Percentiles rank a stretch among this genome's conserved stretches.
phyloP scores from a whole-genome alignment of 2,113 vertebrate species.

The Empidonax alnorum region DNA sequence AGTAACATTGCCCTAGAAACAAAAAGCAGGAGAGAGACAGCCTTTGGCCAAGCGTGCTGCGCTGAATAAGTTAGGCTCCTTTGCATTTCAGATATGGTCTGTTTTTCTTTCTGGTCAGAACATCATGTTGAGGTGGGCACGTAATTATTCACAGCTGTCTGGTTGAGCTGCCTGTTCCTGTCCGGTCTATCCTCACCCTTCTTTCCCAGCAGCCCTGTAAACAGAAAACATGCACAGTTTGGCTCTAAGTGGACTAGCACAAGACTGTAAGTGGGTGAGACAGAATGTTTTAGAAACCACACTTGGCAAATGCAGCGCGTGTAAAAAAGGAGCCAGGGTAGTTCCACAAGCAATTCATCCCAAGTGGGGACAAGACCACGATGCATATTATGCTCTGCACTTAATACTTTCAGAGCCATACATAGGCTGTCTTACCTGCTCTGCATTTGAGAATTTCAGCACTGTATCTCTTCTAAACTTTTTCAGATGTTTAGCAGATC shows the following conservation, averaged over 20 bases:
- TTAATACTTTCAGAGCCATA: background rate
- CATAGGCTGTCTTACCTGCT: background rate
- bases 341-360: constrained; percentile 26
- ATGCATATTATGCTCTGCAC: background rate
- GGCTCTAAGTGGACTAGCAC: background rate
- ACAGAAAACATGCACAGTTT: constrained; percentile 28
- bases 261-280: constrained; percentile 24
- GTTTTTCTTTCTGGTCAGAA: constrained; percentile 22
- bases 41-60: background rate
- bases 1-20: background rate
- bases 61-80: background rate
- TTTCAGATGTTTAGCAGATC: constrained; percentile 37
- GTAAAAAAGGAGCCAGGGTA: background rate
- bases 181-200: constrained; percentile 48
- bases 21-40: background rate
- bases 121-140: constrained; percentile 22
- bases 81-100: constrained; percentile 19
- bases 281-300: constrained; percentile 47
- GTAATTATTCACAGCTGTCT: constrained; percentile 45
- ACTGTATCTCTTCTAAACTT: background rate
- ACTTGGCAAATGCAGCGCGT: background rate
- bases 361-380: background rate
- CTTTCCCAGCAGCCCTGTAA: constrained; percentile 19
- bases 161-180: constrained; percentile 30
- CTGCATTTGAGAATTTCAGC: background rate